phyloP scores from a whole-genome alignment of 1,140 invertebrate species.

The Arion vulgaris region DNA sequence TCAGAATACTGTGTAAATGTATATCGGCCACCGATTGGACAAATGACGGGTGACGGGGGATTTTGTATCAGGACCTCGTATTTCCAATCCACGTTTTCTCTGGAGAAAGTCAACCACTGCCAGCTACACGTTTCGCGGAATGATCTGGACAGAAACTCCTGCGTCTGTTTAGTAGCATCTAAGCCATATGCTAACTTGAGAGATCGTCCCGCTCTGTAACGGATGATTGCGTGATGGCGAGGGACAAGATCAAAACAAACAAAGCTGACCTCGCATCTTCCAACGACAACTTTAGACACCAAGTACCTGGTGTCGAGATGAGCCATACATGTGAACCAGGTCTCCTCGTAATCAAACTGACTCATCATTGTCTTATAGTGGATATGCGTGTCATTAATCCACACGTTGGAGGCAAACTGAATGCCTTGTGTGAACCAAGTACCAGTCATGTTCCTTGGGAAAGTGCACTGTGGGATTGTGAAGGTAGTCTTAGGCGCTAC shows the following conservation, averaged over 20 bases:
- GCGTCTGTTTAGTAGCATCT: not conserved
- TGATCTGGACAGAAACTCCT: slow-evolving; percentile 54
- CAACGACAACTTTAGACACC: slow-evolving; percentile 36
- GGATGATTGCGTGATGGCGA: slow-evolving; percentile 94
- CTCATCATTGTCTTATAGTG: slow-evolving; percentile 21
- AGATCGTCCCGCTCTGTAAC: slow-evolving; percentile 85
- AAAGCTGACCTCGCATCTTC: slow-evolving; percentile 90
- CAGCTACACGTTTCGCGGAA: slow-evolving; percentile 70
- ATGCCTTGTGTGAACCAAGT: slow-evolving; percentile 35
- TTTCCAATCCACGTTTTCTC: slow-evolving; percentile 68
- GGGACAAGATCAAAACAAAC: slow-evolving; percentile 97
- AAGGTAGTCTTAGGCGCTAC: slow-evolving; percentile 19
- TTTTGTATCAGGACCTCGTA: slow-evolving; percentile 76
- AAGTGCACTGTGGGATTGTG: slow-evolving; percentile 22
- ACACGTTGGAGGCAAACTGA: slow-evolving; percentile 35
- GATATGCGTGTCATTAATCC: slow-evolving; percentile 36
- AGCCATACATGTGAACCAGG: slow-evolving; percentile 36
- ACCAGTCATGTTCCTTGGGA: slow-evolving; percentile 33
- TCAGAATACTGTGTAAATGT: slow-evolving; percentile 92
- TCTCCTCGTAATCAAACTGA: slow-evolving; percentile 39
- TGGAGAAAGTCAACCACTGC: slow-evolving; percentile 68
- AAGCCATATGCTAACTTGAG: not conserved
- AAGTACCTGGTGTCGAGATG: slow-evolving; percentile 27
- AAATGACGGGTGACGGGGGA: slow-evolving; percentile 91
- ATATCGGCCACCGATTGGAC: slow-evolving; percentile 96